Conservation (phyloP, 2,888 invertebrate genomes). For the Atrina japonica region DNA sequence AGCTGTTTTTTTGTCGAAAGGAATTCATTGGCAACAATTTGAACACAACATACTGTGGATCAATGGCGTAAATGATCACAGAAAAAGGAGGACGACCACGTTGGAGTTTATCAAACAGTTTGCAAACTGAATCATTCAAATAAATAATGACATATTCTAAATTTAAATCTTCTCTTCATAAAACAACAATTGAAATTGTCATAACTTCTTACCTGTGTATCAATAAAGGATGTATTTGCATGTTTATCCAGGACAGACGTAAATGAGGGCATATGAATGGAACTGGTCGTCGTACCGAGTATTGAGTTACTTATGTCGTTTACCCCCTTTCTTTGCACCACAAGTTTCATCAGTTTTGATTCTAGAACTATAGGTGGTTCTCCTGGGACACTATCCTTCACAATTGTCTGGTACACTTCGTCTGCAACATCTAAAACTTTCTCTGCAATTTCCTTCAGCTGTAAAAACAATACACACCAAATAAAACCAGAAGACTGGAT, state of each 20-base stretch:
- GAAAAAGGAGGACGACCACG: too few relatives aligned
- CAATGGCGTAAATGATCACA: too few relatives aligned
- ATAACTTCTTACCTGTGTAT: constrained; percentile 48
- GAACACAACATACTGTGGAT: too few relatives aligned
- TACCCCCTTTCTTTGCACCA: constrained; percentile 53
- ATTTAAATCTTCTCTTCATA: too few relatives aligned
- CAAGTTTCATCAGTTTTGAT: constrained; percentile 55
- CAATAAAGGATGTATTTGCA: constrained; percentile 32
- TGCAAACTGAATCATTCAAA: too few relatives aligned
- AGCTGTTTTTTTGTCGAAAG: too few relatives aligned
- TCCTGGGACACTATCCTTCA: constrained; percentile 59
- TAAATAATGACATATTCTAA: too few relatives aligned
- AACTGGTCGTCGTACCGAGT: constrained; percentile 44
- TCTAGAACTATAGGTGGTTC: constrained; percentile 54
- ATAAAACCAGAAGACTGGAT: too few relatives aligned
- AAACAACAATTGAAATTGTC: too few relatives aligned
- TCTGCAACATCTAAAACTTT: constrained; percentile 59
- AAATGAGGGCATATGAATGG: constrained; percentile 55
- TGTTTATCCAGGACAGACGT: constrained; percentile 37
- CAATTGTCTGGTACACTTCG: constrained; percentile 55
- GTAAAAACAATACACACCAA: too few relatives aligned
- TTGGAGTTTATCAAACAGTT: too few relatives aligned
- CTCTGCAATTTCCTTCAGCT: constrained; percentile 60
- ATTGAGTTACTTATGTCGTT: constrained; percentile 52
- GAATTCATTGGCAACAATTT: too few relatives aligned